phyloP scores from a whole-genome alignment of 2,888 invertebrate species.

The Cartodere bifasciata region DNA sequence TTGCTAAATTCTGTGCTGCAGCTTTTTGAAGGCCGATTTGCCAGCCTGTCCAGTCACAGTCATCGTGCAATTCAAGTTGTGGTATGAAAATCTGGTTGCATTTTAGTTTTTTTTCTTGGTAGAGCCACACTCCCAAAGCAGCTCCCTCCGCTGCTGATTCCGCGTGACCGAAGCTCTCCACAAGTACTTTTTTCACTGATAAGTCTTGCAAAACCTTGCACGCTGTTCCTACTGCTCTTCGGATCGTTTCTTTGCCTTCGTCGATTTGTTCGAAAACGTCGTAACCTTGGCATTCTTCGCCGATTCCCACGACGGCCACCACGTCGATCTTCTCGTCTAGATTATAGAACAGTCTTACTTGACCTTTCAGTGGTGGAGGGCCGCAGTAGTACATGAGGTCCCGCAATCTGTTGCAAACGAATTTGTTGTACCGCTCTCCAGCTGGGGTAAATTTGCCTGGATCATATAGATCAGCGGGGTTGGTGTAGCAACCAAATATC shows the following conservation, averaged over 20 bases:
- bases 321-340: slow-evolving; percentile 49
- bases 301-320: slow-evolving; percentile 64
- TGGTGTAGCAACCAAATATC: slow-evolving; percentile 49
- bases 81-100: slow-evolving; percentile 29
- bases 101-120: slow-evolving; percentile 50
- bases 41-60: slow-evolving; percentile 59
- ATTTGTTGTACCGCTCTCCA: slow-evolving; percentile 45
- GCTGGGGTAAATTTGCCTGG: slow-evolving; percentile 49
- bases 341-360: slow-evolving; percentile 50
- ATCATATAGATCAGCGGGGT: slow-evolving; percentile 39
- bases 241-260: slow-evolving; percentile 60
- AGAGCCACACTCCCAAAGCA: slow-evolving; percentile 52
- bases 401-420: slow-evolving; percentile 42
- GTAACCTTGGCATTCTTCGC: slow-evolving; percentile 52
- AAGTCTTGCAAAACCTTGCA: slow-evolving; percentile 42
- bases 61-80: slow-evolving; percentile 44
- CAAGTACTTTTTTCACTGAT: slow-evolving; percentile 43
- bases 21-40: slow-evolving; percentile 58
- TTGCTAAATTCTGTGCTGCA: slow-evolving; percentile 66
- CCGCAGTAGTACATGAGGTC: slow-evolving; percentile 34
- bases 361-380: slow-evolving; percentile 41
- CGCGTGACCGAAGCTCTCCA: slow-evolving; percentile 66
- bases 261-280: slow-evolving; percentile 58
- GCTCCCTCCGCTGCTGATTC: slow-evolving; percentile 73
- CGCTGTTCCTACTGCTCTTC: slow-evolving; percentile 53